Conservation (phyloP, 2,113 vertebrate genomes). For the Vulpes lagopus region DNA sequence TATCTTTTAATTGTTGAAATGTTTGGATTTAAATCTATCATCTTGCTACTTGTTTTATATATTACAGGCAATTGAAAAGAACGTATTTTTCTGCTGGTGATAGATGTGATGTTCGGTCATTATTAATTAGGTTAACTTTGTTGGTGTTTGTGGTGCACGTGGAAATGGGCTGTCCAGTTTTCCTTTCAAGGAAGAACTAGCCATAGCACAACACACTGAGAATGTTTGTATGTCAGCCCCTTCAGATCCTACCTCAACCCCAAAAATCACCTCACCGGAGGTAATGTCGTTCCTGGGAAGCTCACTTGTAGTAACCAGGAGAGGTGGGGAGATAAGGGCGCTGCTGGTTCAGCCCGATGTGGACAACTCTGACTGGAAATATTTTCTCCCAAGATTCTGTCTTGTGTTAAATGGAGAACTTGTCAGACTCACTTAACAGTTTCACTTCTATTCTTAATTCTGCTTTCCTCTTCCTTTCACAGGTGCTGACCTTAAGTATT, state of each 20-base stretch:
- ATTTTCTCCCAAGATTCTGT: background rate
- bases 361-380: background rate
- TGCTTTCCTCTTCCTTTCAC: background rate
- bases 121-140: background rate
- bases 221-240: background rate
- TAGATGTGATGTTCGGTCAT: background rate
- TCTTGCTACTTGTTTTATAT: background rate
- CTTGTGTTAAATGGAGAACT: background rate
- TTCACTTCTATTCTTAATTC: background rate
- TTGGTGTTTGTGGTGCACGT: background rate
- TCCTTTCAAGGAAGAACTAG: background rate
- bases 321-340: fast-evolving
- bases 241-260: background rate
- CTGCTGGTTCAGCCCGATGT: background rate
- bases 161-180: background rate
- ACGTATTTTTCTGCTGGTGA: background rate
- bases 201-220: background rate
- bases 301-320: background rate
- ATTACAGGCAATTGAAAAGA: background rate
- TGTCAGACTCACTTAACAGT: background rate
- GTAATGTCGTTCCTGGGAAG: background rate
- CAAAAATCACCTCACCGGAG: background rate
- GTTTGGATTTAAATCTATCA: background rate
- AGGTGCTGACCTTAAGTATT: background rate
- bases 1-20: background rate